phyloP scores from a whole-genome alignment of 2,113 vertebrate genomes.

The Nothobranchius kuhntae region DNA sequence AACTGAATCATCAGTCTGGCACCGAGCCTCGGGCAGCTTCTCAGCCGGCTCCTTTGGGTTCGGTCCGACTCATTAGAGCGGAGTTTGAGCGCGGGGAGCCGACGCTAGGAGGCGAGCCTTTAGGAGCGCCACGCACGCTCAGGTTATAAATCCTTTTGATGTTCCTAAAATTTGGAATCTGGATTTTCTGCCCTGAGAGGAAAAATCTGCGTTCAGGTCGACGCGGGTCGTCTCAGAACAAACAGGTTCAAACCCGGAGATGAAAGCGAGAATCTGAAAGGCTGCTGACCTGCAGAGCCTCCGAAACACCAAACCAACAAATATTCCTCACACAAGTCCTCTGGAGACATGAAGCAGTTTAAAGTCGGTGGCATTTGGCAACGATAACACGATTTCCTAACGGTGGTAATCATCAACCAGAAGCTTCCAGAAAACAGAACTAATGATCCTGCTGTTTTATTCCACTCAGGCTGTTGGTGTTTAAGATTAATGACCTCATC shows the following conservation, averaged over 20 bases:
- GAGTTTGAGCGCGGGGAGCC: conserved; percentile 20
- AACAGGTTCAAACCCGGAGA: background rate
- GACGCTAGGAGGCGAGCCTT: conserved; percentile 36
- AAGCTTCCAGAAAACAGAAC: background rate
- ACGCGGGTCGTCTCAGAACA: background rate
- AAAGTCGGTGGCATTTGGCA: no score
- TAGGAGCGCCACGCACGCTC: background rate
- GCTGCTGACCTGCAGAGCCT: background rate
- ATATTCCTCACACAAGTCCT: no score
- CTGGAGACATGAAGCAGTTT: no score
- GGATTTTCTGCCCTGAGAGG: background rate
- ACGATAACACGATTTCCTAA: conserved; percentile 1
- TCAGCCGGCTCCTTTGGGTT: conserved; percentile 7
- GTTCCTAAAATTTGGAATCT: conserved; percentile 4
- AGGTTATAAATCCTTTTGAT: background rate
- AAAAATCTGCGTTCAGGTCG: no score
- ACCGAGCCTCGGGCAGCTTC: conserved; percentile 32
- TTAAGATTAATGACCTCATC: conserved; percentile 49
- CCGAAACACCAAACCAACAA: no score
- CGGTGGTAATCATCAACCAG: conserved; percentile 5
- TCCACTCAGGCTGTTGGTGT: background rate
- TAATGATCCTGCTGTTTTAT: background rate
- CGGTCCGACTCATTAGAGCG: conserved; percentile 15
- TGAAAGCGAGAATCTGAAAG: background rate
- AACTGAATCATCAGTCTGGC: conserved; percentile 17